phyloP scores from a whole-genome alignment of 1,140 invertebrate genomes.

The Scylla paramamosain region DNA sequence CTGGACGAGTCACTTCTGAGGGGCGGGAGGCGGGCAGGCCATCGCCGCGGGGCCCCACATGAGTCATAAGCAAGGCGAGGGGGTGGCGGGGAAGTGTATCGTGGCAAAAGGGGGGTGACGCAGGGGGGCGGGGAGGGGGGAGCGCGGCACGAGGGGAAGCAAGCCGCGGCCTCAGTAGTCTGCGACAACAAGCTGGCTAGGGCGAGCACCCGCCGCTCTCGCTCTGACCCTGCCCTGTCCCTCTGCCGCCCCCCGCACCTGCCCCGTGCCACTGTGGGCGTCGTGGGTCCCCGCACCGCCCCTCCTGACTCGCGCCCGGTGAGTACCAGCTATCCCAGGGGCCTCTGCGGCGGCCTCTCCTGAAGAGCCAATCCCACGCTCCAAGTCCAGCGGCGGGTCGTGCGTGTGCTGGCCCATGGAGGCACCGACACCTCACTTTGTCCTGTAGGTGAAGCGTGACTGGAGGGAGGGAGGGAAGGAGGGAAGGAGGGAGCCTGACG shows the following conservation, averaged over 20 bases:
- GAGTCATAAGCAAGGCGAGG: not conserved
- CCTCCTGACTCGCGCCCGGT: not conserved
- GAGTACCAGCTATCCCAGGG: not conserved
- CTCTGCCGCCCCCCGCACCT: not conserved
- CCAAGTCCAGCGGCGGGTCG: not conserved
- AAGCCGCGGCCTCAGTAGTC: not conserved
- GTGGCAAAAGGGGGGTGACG: not conserved
- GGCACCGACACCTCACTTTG: not conserved
- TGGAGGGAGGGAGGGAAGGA: no score
- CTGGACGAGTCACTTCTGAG: no score
- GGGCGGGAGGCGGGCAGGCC: no score
- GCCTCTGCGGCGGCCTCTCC: not conserved
- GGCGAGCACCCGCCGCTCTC: not conserved
- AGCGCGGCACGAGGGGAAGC: not conserved
- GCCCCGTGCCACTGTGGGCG: not conserved
- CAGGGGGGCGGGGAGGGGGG: not conserved
- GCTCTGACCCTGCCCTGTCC: not conserved
- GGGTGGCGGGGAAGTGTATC: not conserved
- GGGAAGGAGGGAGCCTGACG: no score
- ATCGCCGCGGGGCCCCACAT: not conserved
- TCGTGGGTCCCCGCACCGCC: not conserved
- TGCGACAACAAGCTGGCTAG: not conserved
- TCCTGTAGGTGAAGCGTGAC: not conserved
- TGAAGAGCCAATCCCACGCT: not conserved
- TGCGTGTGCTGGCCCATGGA: not conserved